Percentiles rank a stretch among this genome's conserved stretches.
phyloP scores from a whole-genome alignment of 2,888 invertebrate species.

The Pycnomerus fuliginosus region DNA sequence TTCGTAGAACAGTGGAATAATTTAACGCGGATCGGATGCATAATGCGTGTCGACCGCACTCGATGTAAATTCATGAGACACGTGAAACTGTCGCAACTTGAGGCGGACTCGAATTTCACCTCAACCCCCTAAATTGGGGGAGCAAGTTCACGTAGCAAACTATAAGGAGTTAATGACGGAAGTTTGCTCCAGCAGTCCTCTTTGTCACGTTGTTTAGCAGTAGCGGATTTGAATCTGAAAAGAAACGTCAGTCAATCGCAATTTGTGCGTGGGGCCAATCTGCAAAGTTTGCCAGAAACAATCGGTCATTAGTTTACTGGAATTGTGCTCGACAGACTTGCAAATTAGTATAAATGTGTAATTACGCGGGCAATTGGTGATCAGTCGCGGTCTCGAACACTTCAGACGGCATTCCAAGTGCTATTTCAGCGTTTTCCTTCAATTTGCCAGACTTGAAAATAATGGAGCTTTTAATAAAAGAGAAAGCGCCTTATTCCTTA shows the following conservation, averaged over 20 bases:
- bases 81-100: conserved; percentile 36
- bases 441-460: conserved; percentile 12
- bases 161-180: conserved; percentile 23
- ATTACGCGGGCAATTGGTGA: conserved; percentile 35
- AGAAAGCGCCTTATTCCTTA: too few species aligned
- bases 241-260: conserved; percentile 6
- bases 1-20: conserved; percentile 36
- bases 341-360: conserved; percentile 36
- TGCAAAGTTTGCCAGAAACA: conserved; percentile 32
- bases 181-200: conserved; percentile 17
- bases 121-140: conserved; percentile 2
- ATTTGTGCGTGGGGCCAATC: conserved; percentile 13
- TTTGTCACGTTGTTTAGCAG: conserved; percentile 16
- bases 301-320: conserved; percentile 28
- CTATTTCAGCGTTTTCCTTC: conserved; percentile 14
- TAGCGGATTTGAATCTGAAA: conserved; percentile 17
- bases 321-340: conserved; percentile 31
- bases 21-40: conserved; percentile 39
- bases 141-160: conserved; percentile 20
- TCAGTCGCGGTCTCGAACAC: neutral
- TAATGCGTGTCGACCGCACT: conserved; percentile 36
- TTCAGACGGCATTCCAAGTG: conserved; percentile 10
- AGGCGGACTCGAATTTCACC: conserved; percentile 13
- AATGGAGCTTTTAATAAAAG: conserved; percentile 17
- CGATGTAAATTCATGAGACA: conserved; percentile 45